Conservation (phyloP, 2,888 invertebrate species). For the Drosophila atroscutellata region DNA sequence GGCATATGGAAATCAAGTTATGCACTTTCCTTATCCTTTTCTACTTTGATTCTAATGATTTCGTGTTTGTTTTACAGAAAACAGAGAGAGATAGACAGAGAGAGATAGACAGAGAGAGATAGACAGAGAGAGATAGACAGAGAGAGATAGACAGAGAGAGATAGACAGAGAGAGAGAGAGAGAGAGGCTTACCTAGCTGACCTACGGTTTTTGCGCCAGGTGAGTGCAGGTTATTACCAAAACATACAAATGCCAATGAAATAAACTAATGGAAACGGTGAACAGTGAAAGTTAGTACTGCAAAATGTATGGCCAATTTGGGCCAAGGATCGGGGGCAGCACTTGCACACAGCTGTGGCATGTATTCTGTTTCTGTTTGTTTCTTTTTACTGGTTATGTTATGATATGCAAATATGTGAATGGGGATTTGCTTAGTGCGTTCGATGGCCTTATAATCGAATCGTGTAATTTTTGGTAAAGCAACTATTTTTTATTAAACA, state of each 20-base stretch:
- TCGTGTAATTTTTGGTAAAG: not conserved
- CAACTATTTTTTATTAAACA: not conserved
- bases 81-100: not conserved
- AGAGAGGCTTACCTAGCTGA: not conserved
- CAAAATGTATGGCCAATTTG: conserved; percentile 16
- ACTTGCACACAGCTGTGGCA: conserved; percentile 41
- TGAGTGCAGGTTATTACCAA: no score
- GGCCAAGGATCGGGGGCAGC: conserved; percentile 2
- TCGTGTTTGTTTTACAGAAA: conserved; percentile 12
- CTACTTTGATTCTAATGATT: conserved; percentile 4
- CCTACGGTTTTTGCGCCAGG: no score
- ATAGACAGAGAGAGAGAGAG: not conserved
- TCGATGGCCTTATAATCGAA: conserved; percentile 1
- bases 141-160: not conserved
- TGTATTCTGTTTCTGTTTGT: not conserved
- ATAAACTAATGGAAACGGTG: not conserved
- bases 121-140: not conserved
- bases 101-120: not conserved
- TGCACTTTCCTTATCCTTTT: conserved; percentile 24
- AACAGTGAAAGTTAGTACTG: conserved; percentile 22
- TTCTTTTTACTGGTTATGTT: not conserved
- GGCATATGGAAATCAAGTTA: conserved; percentile 46
- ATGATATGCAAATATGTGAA: conserved; percentile 31
- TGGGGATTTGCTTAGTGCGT: not conserved
- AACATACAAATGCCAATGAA: conserved; percentile 19